phyloP scores from a whole-genome alignment of 2,113 vertebrate genomes.

The Anguilla japonica region DNA sequence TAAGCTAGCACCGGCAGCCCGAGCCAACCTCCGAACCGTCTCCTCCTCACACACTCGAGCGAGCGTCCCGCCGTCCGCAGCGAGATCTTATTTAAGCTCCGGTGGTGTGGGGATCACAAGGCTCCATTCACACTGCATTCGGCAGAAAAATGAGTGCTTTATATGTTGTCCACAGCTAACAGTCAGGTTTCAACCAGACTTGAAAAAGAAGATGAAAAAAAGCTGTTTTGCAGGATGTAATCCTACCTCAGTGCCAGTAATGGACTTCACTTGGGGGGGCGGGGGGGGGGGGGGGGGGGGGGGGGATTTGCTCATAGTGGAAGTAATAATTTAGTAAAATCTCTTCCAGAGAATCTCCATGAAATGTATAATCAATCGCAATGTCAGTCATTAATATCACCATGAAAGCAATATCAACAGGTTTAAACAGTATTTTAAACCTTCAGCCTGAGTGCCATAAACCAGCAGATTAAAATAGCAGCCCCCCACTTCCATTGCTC shows the following conservation, averaged over 20 bases:
- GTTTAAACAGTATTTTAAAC: not conserved
- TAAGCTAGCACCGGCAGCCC: not conserved
- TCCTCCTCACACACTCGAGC: not conserved
- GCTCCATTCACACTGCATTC: not conserved
- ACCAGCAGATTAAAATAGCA: too few relatives aligned
- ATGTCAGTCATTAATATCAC: too few relatives aligned
- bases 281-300: too few relatives aligned
- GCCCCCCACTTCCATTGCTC: too few relatives aligned
- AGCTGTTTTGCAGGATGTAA: not conserved
- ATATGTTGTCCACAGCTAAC: not conserved
- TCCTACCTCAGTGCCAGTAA: not conserved
- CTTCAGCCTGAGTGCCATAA: not conserved
- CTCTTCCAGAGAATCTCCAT: not conserved
- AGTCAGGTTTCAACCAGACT: not conserved
- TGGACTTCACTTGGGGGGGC: not conserved
- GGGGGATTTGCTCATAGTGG: too few relatives aligned
- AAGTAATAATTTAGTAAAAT: not conserved
- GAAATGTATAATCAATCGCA: not conserved
- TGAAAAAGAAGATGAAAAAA: not conserved
- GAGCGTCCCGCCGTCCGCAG: not conserved
- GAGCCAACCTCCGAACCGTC: not conserved
- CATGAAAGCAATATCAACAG: not conserved
- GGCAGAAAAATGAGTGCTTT: not conserved
- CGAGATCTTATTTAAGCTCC: not conserved
- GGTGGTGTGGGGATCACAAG: not conserved